phyloP scores from a whole-genome alignment of 1,140 invertebrate species.

The Atta cephalotes region DNA sequence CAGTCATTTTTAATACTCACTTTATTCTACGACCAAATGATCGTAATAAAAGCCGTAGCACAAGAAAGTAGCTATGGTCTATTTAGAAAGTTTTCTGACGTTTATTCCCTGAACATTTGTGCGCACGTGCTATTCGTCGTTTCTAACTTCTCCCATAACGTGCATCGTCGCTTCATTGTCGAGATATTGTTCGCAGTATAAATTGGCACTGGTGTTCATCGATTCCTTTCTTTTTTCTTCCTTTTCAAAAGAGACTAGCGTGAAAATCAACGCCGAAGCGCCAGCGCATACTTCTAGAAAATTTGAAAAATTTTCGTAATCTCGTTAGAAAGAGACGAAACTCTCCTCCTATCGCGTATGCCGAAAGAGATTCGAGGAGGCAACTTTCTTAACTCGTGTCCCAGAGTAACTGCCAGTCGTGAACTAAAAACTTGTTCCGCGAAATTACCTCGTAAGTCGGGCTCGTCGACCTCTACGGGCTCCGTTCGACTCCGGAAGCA shows the following conservation, averaged over 20 bases:
- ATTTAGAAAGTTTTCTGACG: constrained; percentile 51
- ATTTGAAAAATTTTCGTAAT: constrained; percentile 63
- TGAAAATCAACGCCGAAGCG: constrained; percentile 17
- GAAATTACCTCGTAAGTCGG: constrained; percentile 75
- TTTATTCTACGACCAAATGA: constrained; percentile 41
- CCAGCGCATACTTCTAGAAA: constrained; percentile 16
- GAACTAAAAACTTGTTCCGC: constrained; percentile 74
- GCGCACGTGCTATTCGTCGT: constrained; percentile 53
- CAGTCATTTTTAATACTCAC: constrained; percentile 2
- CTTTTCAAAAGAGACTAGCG: background rate
- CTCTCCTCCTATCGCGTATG: constrained; percentile 57
- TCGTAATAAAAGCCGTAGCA: constrained; percentile 33
- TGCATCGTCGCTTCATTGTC: constrained; percentile 46
- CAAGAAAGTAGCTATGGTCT: constrained; percentile 10
- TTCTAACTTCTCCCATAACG: constrained; percentile 55
- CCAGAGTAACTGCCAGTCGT: constrained; percentile 68
- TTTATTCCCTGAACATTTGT: constrained; percentile 52
- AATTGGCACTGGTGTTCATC: constrained; percentile 31
- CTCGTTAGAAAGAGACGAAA: constrained; percentile 40
- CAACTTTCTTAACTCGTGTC: constrained; percentile 73
- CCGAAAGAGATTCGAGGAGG: constrained; percentile 60
- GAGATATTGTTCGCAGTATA: constrained; percentile 41
- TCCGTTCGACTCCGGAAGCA: constrained; percentile 46
- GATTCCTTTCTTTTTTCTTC: constrained; percentile 1
- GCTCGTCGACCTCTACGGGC: constrained; percentile 9